These are phyloP conservation scores for Melanotaenia duboulayi DNA, from an alignment of 2,113 vertebrate species.

Conservation along the genomic window DNA sequence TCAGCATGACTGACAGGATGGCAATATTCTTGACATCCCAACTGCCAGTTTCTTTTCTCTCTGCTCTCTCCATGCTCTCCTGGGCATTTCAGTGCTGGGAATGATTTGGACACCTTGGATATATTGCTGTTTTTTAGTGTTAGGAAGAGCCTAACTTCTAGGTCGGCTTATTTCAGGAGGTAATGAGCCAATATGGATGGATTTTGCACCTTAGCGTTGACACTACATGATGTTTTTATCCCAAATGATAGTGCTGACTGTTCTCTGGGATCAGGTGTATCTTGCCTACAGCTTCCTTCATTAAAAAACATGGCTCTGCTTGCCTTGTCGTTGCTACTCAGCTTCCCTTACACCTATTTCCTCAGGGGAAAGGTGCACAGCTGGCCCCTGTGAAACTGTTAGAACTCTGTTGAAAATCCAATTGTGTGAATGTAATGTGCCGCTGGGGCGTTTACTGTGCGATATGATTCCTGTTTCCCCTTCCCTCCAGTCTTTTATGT, in stretches of 20 bases:
- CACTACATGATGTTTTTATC: constrained; percentile 29
- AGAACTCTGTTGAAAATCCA: constrained; percentile 5
- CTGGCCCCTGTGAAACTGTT: constrained; percentile 38
- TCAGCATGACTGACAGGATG: constrained; percentile 38
- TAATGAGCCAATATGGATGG: constrained; percentile 41
- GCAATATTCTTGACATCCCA: constrained; percentile 43
- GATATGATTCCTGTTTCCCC: constrained; percentile 25
- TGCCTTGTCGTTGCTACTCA: constrained; percentile 25
- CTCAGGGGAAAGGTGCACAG: constrained; percentile 46
- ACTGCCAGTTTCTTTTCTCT: constrained; percentile 5
- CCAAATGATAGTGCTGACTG: constrained; percentile 27
- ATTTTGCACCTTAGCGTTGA: constrained; percentile 7
- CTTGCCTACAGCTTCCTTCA: neutral
- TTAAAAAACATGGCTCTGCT: constrained; percentile 12
- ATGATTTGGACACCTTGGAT: constrained; percentile 40
- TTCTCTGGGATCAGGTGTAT: constrained; percentile 58
- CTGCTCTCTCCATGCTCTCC: constrained; percentile 14
- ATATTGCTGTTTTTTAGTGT: constrained; percentile 32
- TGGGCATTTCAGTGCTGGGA: constrained; percentile 13
- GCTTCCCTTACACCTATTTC: neutral
- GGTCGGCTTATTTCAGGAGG: constrained; percentile 36
- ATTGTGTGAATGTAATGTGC: constrained; percentile 4
- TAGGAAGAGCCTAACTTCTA: constrained; percentile 34
- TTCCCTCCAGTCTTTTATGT: constrained; percentile 6
- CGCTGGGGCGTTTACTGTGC: constrained; percentile 23